A percentile compares a stretch with the other conserved stretches of the same genome.
Evolutionary conservation across 2,888 invertebrate genomes (phyloP).

Genomic region (Drosophila bunnanda): DNA sequence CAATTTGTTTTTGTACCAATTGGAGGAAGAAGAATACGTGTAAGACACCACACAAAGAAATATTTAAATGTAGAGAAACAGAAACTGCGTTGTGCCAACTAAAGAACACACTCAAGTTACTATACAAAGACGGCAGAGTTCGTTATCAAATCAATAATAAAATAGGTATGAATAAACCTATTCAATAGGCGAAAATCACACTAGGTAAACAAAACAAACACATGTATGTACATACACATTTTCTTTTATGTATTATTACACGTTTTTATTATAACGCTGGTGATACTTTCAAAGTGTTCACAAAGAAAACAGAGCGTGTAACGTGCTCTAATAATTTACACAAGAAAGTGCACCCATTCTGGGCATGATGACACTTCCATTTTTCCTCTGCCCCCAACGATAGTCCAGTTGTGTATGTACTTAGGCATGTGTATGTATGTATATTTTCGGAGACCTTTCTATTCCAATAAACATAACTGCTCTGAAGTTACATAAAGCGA

Average conservation of each 20-base stretch:
- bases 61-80: background rate
- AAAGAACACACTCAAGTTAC: slow-evolving; percentile 1
- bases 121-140: background rate
- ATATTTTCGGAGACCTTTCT: slow-evolving; percentile 21
- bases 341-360: background rate
- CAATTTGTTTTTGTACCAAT: slow-evolving; percentile 4
- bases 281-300: background rate
- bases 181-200: background rate
- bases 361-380: slow-evolving; percentile 15
- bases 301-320: background rate
- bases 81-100: slow-evolving; percentile 22
- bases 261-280: background rate
- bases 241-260: background rate
- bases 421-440: slow-evolving; percentile 4
- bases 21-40: slow-evolving; percentile 11
- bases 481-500: slow-evolving; percentile 33
- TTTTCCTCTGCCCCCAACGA: slow-evolving; percentile 9
- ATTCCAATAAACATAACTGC: slow-evolving; percentile 5
- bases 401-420: slow-evolving; percentile 30
- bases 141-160: slow-evolving; percentile 9
- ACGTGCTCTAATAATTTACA: background rate
- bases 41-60: slow-evolving; percentile 13
- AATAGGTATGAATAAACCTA: background rate
- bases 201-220: slow-evolving; percentile 15
- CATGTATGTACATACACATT: background rate